These are phyloP conservation scores for Benthosema pterotum DNA, from an alignment of 2,797 vertebrate genomes.

Conservation along the genomic window DNA sequence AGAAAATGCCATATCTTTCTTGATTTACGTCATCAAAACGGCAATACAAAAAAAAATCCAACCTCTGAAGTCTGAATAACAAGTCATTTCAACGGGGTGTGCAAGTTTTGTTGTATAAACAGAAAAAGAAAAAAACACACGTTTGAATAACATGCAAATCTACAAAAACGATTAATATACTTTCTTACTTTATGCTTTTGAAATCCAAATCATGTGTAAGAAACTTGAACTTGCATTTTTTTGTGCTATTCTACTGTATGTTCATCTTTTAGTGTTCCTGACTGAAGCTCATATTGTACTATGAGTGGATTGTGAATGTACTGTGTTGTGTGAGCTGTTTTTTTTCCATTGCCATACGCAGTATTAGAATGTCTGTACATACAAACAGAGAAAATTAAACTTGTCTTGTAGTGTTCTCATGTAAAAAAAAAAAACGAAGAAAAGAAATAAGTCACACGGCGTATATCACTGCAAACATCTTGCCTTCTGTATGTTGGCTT, in stretches of 20 bases:
- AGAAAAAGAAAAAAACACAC: constrained; percentile 45
- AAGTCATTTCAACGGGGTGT: constrained; percentile 26
- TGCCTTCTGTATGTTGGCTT: constrained; percentile 77
- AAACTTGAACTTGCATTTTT: constrained; percentile 56
- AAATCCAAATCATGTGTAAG: constrained; percentile 61
- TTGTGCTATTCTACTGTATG: constrained; percentile 59
- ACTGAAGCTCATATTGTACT: constrained; percentile 68
- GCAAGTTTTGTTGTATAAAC: constrained; percentile 59
- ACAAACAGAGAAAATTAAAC: constrained; percentile 78
- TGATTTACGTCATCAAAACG: constrained; percentile 62
- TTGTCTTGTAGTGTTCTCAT: constrained; percentile 84
- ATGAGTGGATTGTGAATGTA: constrained; percentile 83
- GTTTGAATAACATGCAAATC: constrained; percentile 56
- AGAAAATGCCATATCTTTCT: constrained; percentile 71
- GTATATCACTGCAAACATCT: constrained; percentile 74
- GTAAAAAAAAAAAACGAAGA: too few species aligned
- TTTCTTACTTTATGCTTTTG: constrained; percentile 68
- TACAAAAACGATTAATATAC: constrained; percentile 52
- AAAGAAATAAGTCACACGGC: constrained; percentile 76
- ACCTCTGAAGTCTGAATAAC: constrained; percentile 52
- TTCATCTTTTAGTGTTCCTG: constrained; percentile 71
- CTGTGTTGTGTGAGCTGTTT: constrained; percentile 77
- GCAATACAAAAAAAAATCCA: constrained; percentile 70
- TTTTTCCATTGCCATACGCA: constrained; percentile 80
- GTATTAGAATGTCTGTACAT: constrained; percentile 90